A percentile compares a stretch with the other conserved stretches of the same genome.
phyloP scores from a whole-genome alignment of 2,888 invertebrate genomes.

The Amiota communis region DNA sequence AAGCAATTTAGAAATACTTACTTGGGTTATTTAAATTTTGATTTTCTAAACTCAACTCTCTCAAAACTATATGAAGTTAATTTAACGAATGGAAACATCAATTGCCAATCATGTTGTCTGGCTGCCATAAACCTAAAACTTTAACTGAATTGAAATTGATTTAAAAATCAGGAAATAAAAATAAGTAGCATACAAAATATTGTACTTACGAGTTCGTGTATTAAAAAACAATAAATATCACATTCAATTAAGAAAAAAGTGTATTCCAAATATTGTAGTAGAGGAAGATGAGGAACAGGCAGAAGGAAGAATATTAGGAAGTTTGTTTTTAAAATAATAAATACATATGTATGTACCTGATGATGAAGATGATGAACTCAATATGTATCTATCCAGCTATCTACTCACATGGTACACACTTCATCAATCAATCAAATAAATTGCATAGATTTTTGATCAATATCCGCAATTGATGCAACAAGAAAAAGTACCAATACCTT shows the following conservation, averaged over 20 bases:
- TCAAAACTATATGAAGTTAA: no score
- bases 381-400: background rate
- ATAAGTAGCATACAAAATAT: no score
- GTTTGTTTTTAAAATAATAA: slow-evolving; percentile 22
- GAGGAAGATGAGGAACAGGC: background rate
- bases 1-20: no score
- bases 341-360: background rate
- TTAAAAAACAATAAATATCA: slow-evolving; percentile 34
- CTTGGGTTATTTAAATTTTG: no score
- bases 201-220: background rate
- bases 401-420: background rate
- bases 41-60: no score
- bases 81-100: no score
- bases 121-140: no score
- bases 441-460: slow-evolving; percentile 66
- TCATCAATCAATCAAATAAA: slow-evolving; percentile 66
- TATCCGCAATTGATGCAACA: slow-evolving; percentile 57
- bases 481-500: background rate
- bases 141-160: no score
- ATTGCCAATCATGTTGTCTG: no score
- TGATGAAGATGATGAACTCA: slow-evolving; percentile 4
- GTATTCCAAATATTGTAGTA: background rate
- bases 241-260: slow-evolving; percentile 15
- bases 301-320: slow-evolving; percentile 18
- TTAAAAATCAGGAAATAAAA: no score